Evolutionary conservation across 2,113 vertebrate genomes (phyloP).

Genomic region (Edolisoma coerulescens): DNA sequence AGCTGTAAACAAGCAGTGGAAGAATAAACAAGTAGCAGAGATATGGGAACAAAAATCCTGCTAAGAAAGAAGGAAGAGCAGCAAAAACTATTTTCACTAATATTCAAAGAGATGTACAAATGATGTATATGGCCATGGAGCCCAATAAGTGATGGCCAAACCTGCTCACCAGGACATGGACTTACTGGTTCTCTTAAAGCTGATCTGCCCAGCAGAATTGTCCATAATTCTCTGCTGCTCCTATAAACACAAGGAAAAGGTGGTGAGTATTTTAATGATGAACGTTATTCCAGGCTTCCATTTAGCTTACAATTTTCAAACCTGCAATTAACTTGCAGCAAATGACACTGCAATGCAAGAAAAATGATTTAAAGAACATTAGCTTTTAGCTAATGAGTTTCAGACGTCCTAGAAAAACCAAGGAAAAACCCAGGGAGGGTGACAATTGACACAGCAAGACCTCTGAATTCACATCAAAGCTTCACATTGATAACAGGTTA

Average conservation of each 20-base stretch:
- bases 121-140: rapidly evolving
- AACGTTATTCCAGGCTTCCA: neutral
- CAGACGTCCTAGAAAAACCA: neutral
- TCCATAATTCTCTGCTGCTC: conserved; percentile 95
- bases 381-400: neutral
- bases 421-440: neutral
- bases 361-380: neutral
- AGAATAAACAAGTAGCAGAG: neutral
- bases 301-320: neutral
- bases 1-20: neutral
- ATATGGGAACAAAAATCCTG: neutral
- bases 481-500: neutral
- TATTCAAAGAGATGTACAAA: neutral
- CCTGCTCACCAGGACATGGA: neutral
- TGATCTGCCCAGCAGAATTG: conserved; percentile 90
- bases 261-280: neutral
- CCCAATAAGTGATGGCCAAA: neutral
- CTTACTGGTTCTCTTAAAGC: conserved; percentile 91
- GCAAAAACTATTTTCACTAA: neutral
- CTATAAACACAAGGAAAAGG: conserved; percentile 64
- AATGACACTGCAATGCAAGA: neutral
- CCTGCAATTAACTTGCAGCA: neutral
- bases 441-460: neutral
- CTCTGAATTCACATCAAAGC: neutral
- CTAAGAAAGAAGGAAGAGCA: neutral